These are phyloP conservation scores for Desmophyllum pertusum DNA, from an alignment of 92 coral and sea anemone species.

Conservation along the genomic window DNA sequence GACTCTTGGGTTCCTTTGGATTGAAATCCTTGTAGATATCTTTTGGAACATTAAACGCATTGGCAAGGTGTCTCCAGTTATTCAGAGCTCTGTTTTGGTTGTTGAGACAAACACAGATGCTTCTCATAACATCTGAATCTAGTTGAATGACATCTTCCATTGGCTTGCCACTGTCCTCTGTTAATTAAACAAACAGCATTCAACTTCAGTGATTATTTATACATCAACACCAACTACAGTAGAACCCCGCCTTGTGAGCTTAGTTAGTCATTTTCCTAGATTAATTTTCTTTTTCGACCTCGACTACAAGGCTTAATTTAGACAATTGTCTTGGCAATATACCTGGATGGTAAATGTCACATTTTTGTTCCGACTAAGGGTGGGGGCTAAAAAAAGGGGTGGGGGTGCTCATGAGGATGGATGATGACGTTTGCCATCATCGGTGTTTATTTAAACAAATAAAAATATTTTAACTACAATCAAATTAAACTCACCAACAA, in stretches of 20 bases:
- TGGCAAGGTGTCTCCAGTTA: conserved; percentile 66
- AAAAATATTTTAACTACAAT: no score
- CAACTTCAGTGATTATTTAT: neutral
- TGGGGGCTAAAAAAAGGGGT: no score
- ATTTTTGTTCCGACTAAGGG: no score
- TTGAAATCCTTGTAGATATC: conserved; percentile 46
- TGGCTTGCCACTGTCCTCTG: neutral
- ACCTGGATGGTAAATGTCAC: no score
- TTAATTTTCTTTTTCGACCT: no score
- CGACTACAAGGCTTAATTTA: no score
- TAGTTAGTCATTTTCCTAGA: neutral
- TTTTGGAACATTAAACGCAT: conserved; percentile 32
- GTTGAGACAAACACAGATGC: conserved; percentile 49
- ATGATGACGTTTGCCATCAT: no score
- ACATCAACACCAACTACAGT: neutral
- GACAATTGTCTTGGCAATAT: no score
- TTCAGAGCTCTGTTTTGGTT: conserved; percentile 39
- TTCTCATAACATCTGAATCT: conserved; percentile 38
- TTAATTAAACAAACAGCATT: neutral
- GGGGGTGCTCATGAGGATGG: no score
- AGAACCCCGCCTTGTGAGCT: neutral
- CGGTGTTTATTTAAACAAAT: no score
- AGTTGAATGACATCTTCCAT: conserved; percentile 37
- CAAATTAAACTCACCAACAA: conserved; percentile 15
- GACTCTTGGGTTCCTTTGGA: conserved; percentile 34